Conservation (phyloP, 64 coral and sea anemone species). For the Pocillopora verrucosa region DNA sequence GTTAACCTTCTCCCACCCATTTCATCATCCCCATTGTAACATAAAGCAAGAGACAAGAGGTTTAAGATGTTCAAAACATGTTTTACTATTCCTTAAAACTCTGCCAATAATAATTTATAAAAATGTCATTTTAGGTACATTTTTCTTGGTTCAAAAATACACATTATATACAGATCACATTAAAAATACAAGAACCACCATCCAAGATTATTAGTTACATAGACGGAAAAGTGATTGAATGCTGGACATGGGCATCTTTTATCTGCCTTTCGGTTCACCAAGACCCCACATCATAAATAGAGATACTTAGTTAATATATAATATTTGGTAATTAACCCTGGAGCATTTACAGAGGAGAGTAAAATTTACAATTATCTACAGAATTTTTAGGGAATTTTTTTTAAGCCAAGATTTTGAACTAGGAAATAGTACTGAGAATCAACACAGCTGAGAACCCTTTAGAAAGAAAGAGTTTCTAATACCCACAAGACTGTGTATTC, state of each 20-base stretch:
- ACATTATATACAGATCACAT: slow-evolving; percentile 75
- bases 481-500: neutral
- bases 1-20: neutral
- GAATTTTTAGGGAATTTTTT: neutral
- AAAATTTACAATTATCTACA: slow-evolving; percentile 61
- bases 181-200: slow-evolving; percentile 79
- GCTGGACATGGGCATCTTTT: neutral
- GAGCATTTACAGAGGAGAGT: slow-evolving; percentile 24
- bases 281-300: slow-evolving; percentile 36
- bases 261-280: neutral
- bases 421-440: neutral
- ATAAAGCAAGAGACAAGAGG: neutral
- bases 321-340: slow-evolving; percentile 6
- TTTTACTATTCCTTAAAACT: slow-evolving; percentile 74
- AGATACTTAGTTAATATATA: neutral
- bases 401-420: neutral
- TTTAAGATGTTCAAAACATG: slow-evolving; percentile 57
- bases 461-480: neutral
- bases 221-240: slow-evolving; percentile 25
- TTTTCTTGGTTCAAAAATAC: slow-evolving; percentile 68
- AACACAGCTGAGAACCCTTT: neutral
- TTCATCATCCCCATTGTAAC: neutral
- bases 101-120: slow-evolving; percentile 85
- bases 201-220: slow-evolving; percentile 31
- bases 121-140: slow-evolving; percentile 65